Conservation (phyloP, 2,113 vertebrate genomes). For the Synodontis membranacea region DNA sequence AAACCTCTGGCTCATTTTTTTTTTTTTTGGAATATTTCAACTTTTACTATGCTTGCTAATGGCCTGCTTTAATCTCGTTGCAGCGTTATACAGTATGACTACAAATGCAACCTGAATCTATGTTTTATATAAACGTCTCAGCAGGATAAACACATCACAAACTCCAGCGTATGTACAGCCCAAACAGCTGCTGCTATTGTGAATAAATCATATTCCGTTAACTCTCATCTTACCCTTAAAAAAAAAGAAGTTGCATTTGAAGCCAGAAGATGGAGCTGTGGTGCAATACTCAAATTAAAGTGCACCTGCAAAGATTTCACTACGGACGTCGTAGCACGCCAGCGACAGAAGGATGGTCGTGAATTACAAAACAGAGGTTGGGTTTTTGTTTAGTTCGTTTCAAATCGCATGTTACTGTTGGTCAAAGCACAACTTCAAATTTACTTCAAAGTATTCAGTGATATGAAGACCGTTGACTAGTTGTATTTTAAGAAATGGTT, state of each 20-base stretch:
- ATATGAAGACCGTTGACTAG: background rate
- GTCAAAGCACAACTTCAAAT: background rate
- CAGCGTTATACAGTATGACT: background rate
- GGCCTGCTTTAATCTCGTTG: background rate
- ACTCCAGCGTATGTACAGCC: background rate
- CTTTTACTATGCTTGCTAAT: background rate
- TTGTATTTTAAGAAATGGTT: background rate
- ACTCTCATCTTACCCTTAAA: background rate
- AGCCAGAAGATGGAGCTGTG: constrained; percentile 50
- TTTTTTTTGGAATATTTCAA: background rate
- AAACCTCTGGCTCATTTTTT: background rate
- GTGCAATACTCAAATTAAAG: constrained; percentile 20
- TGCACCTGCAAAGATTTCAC: background rate
- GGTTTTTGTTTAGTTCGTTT: background rate
- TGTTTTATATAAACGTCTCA: constrained; percentile 10
- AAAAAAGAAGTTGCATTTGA: background rate
- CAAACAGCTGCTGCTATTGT: constrained; percentile 5
- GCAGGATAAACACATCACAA: background rate
- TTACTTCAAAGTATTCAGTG: background rate
- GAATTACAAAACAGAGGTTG: background rate
- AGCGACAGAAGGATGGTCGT: background rate
- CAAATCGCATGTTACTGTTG: background rate
- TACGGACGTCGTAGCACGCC: background rate
- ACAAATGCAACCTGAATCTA: constrained; percentile 16
- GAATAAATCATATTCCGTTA: constrained; percentile 17